Conservation (phyloP, 2,888 invertebrate species). For the Nipponacmea schrenckii region DNA sequence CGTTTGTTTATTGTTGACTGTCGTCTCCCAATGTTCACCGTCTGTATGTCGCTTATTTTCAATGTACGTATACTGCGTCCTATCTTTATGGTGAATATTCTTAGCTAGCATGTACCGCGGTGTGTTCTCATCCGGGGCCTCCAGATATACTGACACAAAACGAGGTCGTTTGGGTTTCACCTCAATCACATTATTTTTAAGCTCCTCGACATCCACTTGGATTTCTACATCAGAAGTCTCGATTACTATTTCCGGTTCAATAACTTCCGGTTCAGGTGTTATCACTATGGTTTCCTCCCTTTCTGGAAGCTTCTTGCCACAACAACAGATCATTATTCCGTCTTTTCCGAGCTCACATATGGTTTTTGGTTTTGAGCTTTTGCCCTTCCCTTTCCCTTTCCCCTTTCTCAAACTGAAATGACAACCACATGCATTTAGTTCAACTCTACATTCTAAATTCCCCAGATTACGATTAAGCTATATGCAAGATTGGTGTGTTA, state of each 20-base stretch:
- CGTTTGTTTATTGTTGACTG: not conserved
- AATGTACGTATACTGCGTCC: not conserved
- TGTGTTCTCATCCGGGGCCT: not conserved
- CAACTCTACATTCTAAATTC: too few species aligned
- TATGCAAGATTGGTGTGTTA: too few species aligned
- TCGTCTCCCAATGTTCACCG: not conserved
- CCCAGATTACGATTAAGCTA: too few species aligned
- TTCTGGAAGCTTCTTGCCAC: not conserved
- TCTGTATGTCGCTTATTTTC: not conserved
- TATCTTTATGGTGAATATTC: slow-evolving; percentile 1
- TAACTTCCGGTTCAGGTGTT: not conserved
- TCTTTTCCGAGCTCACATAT: not conserved
- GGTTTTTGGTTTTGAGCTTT: not conserved
- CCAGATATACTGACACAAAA: not conserved
- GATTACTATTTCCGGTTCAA: not conserved
- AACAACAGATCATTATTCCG: not conserved
- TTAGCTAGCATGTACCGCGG: not conserved
- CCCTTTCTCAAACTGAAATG: not conserved
- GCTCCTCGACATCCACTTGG: not conserved
- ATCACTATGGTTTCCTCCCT: not conserved
- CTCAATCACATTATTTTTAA: not conserved
- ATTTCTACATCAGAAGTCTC: not conserved
- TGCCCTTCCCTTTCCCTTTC: not conserved
- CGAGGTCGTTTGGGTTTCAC: not conserved
- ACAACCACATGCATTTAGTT: too few species aligned